Percentiles rank a stretch among this genome's conserved stretches.
Conservation (phyloP, 2,797 vertebrate species). For the Peromyscus eremicus region DNA sequence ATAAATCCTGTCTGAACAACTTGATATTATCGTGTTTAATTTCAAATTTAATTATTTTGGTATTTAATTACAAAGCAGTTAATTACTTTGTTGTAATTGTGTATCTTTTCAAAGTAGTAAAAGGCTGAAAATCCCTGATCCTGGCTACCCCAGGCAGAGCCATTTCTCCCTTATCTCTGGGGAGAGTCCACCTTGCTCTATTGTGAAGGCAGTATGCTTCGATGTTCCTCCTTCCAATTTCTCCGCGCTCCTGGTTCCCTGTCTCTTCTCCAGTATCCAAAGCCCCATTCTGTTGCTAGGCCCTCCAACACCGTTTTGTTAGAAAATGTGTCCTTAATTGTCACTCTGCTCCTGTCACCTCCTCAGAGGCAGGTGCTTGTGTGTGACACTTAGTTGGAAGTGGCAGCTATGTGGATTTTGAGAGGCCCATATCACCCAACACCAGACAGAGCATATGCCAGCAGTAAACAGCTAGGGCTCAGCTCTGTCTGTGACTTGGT, state of each 20-base stretch:
- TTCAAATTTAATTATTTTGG: slow-evolving; percentile 88
- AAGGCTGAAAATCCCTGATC: slow-evolving; percentile 72
- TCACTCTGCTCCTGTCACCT: not conserved
- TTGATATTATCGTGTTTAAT: slow-evolving; percentile 86
- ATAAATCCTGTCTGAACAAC: slow-evolving; percentile 87
- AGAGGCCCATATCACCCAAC: not conserved
- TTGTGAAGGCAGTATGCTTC: not conserved
- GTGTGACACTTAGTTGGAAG: not conserved
- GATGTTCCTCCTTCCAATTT: not conserved
- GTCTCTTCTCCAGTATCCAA: not conserved
- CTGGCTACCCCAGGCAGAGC: slow-evolving; percentile 53
- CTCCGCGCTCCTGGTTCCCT: not conserved
- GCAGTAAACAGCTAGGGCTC: not conserved
- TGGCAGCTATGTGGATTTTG: fast-evolving
- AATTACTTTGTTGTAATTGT: slow-evolving; percentile 87
- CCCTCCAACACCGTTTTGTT: not conserved
- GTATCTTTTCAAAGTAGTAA: slow-evolving; percentile 85
- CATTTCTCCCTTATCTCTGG: slow-evolving; percentile 69
- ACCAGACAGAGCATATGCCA: fast-evolving
- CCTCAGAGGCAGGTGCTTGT: not conserved
- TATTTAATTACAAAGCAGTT: slow-evolving; percentile 88
- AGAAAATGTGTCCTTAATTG: not conserved
- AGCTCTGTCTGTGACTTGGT: not conserved
- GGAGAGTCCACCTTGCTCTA: not conserved
- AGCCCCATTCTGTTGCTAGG: not conserved